phyloP scores from a whole-genome alignment of 2,888 invertebrate species.

The Ernsta delagoae region DNA sequence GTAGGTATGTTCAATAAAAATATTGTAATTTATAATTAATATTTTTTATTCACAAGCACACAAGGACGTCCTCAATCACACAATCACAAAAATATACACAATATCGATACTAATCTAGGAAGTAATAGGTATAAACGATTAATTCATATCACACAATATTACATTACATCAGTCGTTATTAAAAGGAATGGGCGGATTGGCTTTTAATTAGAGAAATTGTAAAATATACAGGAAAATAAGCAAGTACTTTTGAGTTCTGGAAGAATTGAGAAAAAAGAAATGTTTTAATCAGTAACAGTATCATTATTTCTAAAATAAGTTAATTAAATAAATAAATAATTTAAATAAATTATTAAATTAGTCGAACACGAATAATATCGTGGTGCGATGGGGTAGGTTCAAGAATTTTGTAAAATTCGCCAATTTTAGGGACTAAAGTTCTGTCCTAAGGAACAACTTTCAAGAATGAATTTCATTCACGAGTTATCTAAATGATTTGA shows the following conservation, averaged over 20 bases:
- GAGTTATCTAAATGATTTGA: slow-evolving; percentile 14
- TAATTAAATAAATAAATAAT: slow-evolving; percentile 76
- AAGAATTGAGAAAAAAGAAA: background rate
- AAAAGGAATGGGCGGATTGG: slow-evolving; percentile 59
- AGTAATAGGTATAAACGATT: slow-evolving; percentile 67
- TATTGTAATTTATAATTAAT: slow-evolving; percentile 39
- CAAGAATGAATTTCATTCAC: slow-evolving; percentile 1
- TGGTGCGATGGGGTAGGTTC: slow-evolving; percentile 58
- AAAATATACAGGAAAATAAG: slow-evolving; percentile 42
- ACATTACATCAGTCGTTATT: slow-evolving; percentile 82
- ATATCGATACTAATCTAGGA: slow-evolving; percentile 69
- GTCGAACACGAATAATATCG: slow-evolving; percentile 57
- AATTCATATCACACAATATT: slow-evolving; percentile 76
- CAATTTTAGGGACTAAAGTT: slow-evolving; percentile 31
- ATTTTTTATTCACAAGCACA: slow-evolving; percentile 78
- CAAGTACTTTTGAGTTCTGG: background rate
- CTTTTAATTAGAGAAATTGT: slow-evolving; percentile 58
- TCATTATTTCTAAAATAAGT: slow-evolving; percentile 73
- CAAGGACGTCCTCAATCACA: slow-evolving; percentile 84
- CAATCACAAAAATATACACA: slow-evolving; percentile 74
- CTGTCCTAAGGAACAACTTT: slow-evolving; percentile 14
- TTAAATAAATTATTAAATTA: slow-evolving; percentile 70
- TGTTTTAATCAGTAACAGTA: slow-evolving; percentile 18
- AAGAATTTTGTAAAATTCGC: slow-evolving; percentile 27
- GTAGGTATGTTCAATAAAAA: slow-evolving; percentile 2